A percentile compares a stretch with the other conserved stretches of the same genome.
Evolutionary conservation across 2,888 invertebrate genomes (phyloP).

Genomic region (Erebia palarica): DNA sequence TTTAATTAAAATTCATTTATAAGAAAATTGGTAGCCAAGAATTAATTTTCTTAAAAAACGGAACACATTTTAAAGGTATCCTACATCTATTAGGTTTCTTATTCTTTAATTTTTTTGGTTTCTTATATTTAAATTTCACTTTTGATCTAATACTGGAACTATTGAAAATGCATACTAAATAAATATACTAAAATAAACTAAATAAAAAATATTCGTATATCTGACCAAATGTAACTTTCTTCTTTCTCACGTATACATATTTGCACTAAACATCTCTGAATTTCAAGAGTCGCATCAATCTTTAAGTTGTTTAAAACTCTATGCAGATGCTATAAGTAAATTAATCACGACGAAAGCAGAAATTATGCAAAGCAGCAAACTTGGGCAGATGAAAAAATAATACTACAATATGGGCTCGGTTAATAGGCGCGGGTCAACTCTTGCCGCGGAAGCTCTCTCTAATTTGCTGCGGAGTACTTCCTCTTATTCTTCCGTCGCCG

Average conservation of each 20-base stretch:
- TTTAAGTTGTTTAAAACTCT: background rate
- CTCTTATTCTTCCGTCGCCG: slow-evolving; percentile 63
- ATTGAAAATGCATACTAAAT: background rate
- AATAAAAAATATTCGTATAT: too few species aligned
- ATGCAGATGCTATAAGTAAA: background rate
- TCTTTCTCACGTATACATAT: background rate
- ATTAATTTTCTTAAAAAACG: background rate
- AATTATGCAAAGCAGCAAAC: slow-evolving; percentile 52
- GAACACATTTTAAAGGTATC: background rate
- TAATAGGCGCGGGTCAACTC: slow-evolving; percentile 72
- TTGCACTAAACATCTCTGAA: background rate
- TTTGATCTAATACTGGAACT: background rate
- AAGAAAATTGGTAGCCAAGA: background rate
- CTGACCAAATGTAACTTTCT: background rate
- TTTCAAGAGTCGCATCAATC: background rate
- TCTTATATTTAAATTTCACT: background rate
- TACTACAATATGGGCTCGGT: slow-evolving; percentile 68
- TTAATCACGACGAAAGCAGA: slow-evolving; percentile 45
- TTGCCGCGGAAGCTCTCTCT: slow-evolving; percentile 68
- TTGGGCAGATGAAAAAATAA: slow-evolving; percentile 70
- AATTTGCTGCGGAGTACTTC: slow-evolving; percentile 70
- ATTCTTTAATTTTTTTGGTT: too few species aligned
- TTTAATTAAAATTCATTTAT: background rate
- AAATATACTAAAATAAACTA: too few species aligned
- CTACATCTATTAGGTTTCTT: too few species aligned